A percentile compares a stretch with the other conserved stretches of the same genome.
Evolutionary conservation across 2,113 vertebrate species (phyloP).

Genomic region (Ramphastos sulfuratus): DNA sequence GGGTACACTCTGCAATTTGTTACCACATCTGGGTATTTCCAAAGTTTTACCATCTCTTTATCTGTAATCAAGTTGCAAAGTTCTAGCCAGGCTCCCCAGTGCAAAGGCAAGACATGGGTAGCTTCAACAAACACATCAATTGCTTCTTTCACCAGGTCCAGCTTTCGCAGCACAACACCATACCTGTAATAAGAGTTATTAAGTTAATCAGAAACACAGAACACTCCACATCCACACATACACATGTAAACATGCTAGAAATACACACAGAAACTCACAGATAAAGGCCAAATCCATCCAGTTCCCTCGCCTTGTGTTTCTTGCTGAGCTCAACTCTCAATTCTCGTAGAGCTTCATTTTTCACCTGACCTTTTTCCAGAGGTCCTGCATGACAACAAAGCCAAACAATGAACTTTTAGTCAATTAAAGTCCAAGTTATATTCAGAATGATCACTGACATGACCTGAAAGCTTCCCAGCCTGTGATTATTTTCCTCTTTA

Average conservation of each 20-base stretch:
- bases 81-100: slow-evolving; percentile 98
- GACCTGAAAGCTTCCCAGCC: background rate
- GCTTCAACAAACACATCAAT: slow-evolving; percentile 96
- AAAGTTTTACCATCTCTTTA: slow-evolving; percentile 93
- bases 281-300: slow-evolving; percentile 96
- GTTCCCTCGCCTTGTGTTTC: slow-evolving; percentile 90
- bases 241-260: background rate
- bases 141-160: slow-evolving; percentile 95
- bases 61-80: slow-evolving; percentile 98
- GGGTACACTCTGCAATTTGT: background rate
- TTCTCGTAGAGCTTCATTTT: slow-evolving; percentile 94
- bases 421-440: background rate
- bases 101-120: slow-evolving; percentile 90
- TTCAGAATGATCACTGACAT: background rate
- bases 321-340: slow-evolving; percentile 96
- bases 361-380: slow-evolving; percentile 96
- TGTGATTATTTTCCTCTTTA: background rate
- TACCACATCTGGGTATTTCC: background rate
- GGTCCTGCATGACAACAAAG: slow-evolving; percentile 80
- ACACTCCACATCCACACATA: background rate
- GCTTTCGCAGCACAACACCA: slow-evolving; percentile 94
- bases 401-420: background rate
- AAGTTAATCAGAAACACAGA: background rate
- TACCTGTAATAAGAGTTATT: slow-evolving; percentile 76
- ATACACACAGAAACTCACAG: slow-evolving; percentile 77